Percentiles rank a stretch among this genome's conserved stretches.
Evolutionary conservation across 2,888 invertebrate genomes (phyloP).

Genomic region (Psylliodes chrysocephalus): DNA sequence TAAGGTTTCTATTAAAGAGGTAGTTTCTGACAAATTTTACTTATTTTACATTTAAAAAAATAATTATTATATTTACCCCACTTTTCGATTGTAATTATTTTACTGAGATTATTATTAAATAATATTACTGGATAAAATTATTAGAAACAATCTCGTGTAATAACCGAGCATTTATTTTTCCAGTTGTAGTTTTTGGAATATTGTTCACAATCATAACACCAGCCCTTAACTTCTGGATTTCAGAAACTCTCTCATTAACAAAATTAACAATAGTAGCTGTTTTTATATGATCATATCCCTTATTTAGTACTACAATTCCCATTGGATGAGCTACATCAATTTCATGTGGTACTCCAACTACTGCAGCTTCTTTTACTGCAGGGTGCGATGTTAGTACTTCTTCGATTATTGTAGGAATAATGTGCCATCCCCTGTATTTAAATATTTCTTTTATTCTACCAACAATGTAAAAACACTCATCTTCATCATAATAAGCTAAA

Average conservation of each 20-base stretch:
- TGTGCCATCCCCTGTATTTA: slow-evolving; percentile 65
- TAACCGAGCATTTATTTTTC: slow-evolving; percentile 20
- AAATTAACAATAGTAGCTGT: slow-evolving; percentile 60
- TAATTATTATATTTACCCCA: too few species aligned
- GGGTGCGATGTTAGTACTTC: slow-evolving; percentile 75
- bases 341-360: slow-evolving; percentile 73
- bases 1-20: too few species aligned
- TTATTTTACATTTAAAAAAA: too few species aligned
- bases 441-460: slow-evolving; percentile 65
- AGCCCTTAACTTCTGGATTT: slow-evolving; percentile 34
- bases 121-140: too few species aligned
- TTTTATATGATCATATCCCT: slow-evolving; percentile 51
- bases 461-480: slow-evolving; percentile 63
- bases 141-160: background rate
- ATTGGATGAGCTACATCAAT: slow-evolving; percentile 77
- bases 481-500: slow-evolving; percentile 64
- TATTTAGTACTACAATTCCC: slow-evolving; percentile 37
- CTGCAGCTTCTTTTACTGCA: slow-evolving; percentile 79
- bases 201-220: slow-evolving; percentile 38
- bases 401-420: slow-evolving; percentile 84
- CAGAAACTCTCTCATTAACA: slow-evolving; percentile 32
- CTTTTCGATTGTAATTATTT: too few species aligned
- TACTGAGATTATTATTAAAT: too few species aligned
- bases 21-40: too few species aligned
- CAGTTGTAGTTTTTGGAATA: slow-evolving; percentile 33